Conservation (phyloP, 2,888 invertebrate species). For the Eupithecia exiguata region DNA sequence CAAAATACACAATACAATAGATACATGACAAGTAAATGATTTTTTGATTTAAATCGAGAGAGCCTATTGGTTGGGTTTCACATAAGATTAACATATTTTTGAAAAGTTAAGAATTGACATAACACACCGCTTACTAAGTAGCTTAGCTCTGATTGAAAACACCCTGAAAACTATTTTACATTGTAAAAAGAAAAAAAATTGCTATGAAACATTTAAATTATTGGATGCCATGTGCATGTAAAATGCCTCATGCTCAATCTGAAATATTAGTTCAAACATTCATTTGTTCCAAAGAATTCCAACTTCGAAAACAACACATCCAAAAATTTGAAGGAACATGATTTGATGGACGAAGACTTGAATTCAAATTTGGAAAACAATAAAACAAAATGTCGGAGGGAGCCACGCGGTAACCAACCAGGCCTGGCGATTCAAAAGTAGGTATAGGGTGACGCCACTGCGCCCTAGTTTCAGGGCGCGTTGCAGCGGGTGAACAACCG, state of each 20-base stretch:
- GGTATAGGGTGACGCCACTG: constrained; percentile 40
- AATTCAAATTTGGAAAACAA: background rate
- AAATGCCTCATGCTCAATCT: background rate
- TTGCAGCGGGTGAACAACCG: constrained; percentile 75
- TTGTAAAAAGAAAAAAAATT: background rate
- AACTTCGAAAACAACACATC: background rate
- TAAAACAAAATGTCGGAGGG: background rate
- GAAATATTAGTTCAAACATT: background rate
- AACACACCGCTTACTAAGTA: too few relatives aligned
- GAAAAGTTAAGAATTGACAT: too few relatives aligned
- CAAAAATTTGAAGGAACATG: background rate
- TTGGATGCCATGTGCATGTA: too few relatives aligned
- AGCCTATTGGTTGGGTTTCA: too few relatives aligned
- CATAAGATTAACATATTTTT: too few relatives aligned
- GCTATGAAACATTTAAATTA: too few relatives aligned
- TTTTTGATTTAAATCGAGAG: too few relatives aligned
- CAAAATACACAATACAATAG: too few relatives aligned
- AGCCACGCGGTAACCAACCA: background rate
- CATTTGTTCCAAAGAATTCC: background rate
- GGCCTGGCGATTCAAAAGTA: constrained; percentile 6
- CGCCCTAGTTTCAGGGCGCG: constrained; percentile 74
- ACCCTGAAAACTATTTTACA: background rate
- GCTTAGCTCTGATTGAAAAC: background rate
- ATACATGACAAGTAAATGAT: too few relatives aligned
- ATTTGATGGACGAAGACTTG: background rate